Evolutionary conservation across 2,113 vertebrate species (phyloP).

Genomic region (Delphinapterus leucas): DNA sequence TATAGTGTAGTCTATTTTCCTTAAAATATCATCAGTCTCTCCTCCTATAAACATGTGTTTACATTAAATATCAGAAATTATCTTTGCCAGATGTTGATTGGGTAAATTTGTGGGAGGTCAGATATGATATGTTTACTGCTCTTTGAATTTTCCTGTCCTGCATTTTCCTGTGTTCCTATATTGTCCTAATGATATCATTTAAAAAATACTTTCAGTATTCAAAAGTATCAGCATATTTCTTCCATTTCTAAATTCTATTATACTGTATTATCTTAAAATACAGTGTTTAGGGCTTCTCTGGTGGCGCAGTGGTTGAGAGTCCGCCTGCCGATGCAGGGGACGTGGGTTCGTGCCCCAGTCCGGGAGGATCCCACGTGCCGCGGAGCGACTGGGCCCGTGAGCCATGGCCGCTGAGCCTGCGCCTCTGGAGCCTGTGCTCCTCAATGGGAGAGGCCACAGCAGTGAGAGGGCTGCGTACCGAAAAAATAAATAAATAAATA

Average conservation of each 20-base stretch:
- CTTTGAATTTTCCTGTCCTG: background rate
- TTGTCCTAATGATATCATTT: background rate
- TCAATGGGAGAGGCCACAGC: too few species aligned
- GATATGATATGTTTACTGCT: background rate
- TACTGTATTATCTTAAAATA: background rate
- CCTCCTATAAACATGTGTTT: background rate
- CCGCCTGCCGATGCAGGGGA: too few species aligned
- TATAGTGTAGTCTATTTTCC: background rate
- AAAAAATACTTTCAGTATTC: background rate
- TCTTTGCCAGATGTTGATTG: background rate
- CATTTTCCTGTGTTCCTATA: background rate
- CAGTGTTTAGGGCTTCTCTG: background rate
- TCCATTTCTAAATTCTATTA: background rate
- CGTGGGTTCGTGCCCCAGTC: too few species aligned
- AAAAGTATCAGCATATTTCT: background rate
- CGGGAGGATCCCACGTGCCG: too few species aligned
- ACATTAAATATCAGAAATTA: background rate
- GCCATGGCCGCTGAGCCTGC: too few species aligned
- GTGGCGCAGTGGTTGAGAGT: too few species aligned
- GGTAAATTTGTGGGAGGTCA: background rate
- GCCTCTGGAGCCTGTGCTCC: too few species aligned
- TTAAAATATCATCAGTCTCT: background rate
- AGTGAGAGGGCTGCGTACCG: too few species aligned
- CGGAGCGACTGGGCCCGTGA: too few species aligned
- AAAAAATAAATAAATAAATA: too few species aligned